Base-by-base conservation (phyloP, 2,797 vertebrate genomes). In the Apogon hyalosoma region DNA sequence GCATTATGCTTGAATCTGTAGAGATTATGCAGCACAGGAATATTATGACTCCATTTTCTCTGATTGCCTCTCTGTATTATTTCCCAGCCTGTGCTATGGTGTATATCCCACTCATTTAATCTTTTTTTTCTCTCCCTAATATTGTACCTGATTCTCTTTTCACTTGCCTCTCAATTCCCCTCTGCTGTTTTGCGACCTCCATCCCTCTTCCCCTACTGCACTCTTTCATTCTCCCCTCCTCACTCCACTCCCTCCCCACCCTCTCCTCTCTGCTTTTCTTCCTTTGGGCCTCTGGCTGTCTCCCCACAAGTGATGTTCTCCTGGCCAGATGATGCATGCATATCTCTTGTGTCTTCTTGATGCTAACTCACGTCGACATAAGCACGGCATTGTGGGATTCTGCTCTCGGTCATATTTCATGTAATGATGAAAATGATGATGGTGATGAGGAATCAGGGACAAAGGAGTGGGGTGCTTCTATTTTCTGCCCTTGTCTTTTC, bases 341-440 rank as follows among this genome's bases (percentile, higher is more conserved):
- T 86, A 90, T 93, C 92, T 92, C 92, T 90, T 92, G 92, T 92
- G 90, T 92, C 88, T 92, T 83, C 87, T 92, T 93, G 91, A 94
- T 64, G 91, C 86, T 93, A 94, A 93, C 89, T 86, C 89, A 75
- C 83, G 77, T 60, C 68, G 92, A 92, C 92, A 75, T 89, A 87
- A 87, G 91, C 89, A 86, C 81, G 69, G 92, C 91, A 92, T 92
- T 93, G 86, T 93, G 93, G 92, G 92, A 93, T 90, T 92, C 88
- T 83, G 90, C 93, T 93, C 90, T 92, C 73, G 90, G 92, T 92
- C 92, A 91, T 92, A 91, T 93, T 93, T 91, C 88, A 90, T 90
- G 88, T 92, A 93, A 92, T 92, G 92, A 93, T 92, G 92, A 87
- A 92, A 92, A 93, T 91, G 88, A 92, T 91, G 90, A 90, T 90